Conservation (phyloP, 2,888 invertebrate species). For the Eupsilia transversa region DNA sequence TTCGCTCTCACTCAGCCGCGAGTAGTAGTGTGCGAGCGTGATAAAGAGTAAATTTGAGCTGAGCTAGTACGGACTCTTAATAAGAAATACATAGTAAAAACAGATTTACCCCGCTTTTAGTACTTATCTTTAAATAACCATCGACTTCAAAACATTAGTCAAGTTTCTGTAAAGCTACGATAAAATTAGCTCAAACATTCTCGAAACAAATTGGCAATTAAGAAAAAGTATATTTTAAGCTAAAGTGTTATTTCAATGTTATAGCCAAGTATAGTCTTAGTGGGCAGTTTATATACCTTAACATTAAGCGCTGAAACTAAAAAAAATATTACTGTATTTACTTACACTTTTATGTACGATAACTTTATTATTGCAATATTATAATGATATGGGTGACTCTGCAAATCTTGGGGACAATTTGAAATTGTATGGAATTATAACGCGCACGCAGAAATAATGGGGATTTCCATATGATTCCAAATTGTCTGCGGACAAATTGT, state of each 20-base stretch:
- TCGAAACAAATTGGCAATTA: slow-evolving; percentile 46
- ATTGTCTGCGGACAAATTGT: too few species aligned
- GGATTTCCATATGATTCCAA: too few species aligned
- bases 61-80: too few species aligned
- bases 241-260: slow-evolving; percentile 31
- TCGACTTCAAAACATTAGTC: slow-evolving; percentile 23
- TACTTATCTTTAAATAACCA: background rate
- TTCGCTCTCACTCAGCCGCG: too few species aligned
- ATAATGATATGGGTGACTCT: too few species aligned
- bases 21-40: too few species aligned
- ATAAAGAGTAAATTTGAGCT: too few species aligned
- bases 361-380: background rate
- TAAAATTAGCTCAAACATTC: slow-evolving; percentile 33
- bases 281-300: slow-evolving; percentile 15
- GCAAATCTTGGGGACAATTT: too few species aligned
- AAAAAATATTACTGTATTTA: slow-evolving; percentile 10
- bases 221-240: slow-evolving; percentile 26
- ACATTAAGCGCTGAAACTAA: background rate
- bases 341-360: background rate
- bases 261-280: slow-evolving; percentile 18
- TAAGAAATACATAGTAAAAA: background rate
- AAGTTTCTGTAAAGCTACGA: slow-evolving; percentile 27
- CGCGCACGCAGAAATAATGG: too few species aligned
- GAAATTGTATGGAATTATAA: too few species aligned
- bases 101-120: background rate